phyloP scores from a whole-genome alignment of 2,113 vertebrate species.

The Campylorhamphus procurvoides region DNA sequence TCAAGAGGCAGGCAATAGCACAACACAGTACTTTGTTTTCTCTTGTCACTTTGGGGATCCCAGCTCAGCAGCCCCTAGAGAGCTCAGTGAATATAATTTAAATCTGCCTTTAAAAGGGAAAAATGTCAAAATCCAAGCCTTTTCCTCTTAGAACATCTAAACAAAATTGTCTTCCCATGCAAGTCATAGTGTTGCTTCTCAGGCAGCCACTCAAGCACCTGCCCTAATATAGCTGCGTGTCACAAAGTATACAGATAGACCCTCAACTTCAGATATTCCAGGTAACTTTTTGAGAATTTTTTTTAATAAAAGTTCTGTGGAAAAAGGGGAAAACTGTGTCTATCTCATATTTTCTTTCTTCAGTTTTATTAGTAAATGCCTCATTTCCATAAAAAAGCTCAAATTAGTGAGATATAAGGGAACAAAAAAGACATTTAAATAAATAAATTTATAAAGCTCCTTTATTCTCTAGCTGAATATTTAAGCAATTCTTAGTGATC shows the following conservation, averaged over 20 bases:
- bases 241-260: not conserved
- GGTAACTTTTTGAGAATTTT: not conserved
- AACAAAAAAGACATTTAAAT: not conserved
- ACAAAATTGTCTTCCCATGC: not conserved
- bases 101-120: not conserved
- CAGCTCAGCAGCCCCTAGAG: not conserved
- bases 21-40: not conserved
- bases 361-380: not conserved
- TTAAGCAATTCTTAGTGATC: not conserved
- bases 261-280: not conserved
- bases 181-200: not conserved
- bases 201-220: not conserved
- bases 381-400: not conserved
- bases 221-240: not conserved
- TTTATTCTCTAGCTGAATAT: not conserved
- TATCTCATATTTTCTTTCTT: not conserved
- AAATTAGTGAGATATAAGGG: not conserved
- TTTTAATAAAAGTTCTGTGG: not conserved
- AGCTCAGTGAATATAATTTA: conserved; percentile 45
- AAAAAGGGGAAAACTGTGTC: not conserved
- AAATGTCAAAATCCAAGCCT: conserved; percentile 15
- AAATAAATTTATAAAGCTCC: not conserved
- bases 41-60: conserved; percentile 7
- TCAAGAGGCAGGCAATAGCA: not conserved
- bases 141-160: conserved; percentile 14